Evolutionary conservation across 2,888 invertebrate species (phyloP).

Genomic region (Hipparchia sbordonii): DNA sequence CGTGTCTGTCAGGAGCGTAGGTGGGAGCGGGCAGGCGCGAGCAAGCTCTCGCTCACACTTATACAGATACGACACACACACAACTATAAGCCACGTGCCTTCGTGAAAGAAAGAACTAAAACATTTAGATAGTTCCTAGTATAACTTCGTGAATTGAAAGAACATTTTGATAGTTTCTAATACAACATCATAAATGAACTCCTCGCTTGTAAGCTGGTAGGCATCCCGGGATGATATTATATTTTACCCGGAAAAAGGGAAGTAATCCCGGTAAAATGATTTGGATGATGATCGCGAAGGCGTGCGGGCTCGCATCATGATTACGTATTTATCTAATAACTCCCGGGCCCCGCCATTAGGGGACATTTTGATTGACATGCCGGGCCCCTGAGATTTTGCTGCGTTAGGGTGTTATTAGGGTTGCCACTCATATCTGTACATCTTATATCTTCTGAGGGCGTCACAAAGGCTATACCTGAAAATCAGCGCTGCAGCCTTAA

Average conservation of each 20-base stretch:
- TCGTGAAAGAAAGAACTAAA: no score
- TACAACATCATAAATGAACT: background rate
- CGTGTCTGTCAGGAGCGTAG: no score
- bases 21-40: no score
- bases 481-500: no score
- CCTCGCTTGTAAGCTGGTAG: background rate
- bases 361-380: constrained; percentile 77
- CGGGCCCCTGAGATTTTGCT: constrained; percentile 60
- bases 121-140: background rate
- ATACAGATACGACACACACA: no score
- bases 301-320: constrained; percentile 38
- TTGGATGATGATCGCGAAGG: constrained; percentile 41
- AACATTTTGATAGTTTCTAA: no score
- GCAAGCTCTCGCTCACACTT: no score
- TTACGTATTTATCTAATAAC: constrained; percentile 75
- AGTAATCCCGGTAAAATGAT: constrained; percentile 15
- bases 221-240: background rate
- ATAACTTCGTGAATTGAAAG: no score
- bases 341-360: constrained; percentile 63
- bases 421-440: constrained; percentile 25
- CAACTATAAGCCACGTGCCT: no score
- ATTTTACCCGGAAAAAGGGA: background rate
- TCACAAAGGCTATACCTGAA: no score
- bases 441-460: no score
- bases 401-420: constrained; percentile 48